Conservation (phyloP, 92 coral and sea anemone species). For the Zoanthus sansibaricus region DNA sequence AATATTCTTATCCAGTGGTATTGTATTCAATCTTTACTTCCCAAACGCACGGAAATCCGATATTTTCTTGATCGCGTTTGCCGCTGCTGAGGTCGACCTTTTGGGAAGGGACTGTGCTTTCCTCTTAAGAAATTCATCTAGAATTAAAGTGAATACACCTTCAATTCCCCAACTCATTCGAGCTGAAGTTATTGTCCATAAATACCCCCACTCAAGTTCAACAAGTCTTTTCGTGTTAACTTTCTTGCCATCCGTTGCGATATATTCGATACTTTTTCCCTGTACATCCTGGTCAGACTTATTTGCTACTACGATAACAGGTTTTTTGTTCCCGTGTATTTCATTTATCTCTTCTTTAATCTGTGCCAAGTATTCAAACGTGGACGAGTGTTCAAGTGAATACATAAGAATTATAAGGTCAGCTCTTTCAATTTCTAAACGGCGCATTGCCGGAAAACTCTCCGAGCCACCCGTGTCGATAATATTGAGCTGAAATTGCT, state of each 20-base stretch:
- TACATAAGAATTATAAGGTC: slow-evolving; percentile 84
- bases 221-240: slow-evolving; percentile 78
- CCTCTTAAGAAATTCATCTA: slow-evolving; percentile 73
- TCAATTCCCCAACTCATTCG: slow-evolving; percentile 80
- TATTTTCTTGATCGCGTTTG: slow-evolving; percentile 39
- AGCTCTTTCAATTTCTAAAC: slow-evolving; percentile 81
- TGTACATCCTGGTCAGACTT: slow-evolving; percentile 81
- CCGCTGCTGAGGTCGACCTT: slow-evolving; percentile 28
- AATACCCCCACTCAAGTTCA: slow-evolving; percentile 69
- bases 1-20: background rate
- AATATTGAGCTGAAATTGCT: slow-evolving; percentile 81
- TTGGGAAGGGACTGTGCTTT: slow-evolving; percentile 47
- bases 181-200: slow-evolving; percentile 83
- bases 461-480: slow-evolving; percentile 92
- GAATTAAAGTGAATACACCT: slow-evolving; percentile 67
- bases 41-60: slow-evolving; percentile 43
- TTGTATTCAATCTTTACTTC: background rate
- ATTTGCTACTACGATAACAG: slow-evolving; percentile 88
- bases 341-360: slow-evolving; percentile 76
- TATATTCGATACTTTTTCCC: slow-evolving; percentile 69
- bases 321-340: slow-evolving; percentile 66
- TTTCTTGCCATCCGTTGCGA: slow-evolving; percentile 58
- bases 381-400: slow-evolving; percentile 74
- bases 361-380: slow-evolving; percentile 73
- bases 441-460: slow-evolving; percentile 90